Evolutionary conservation across 2,797 vertebrate species (phyloP), one percentile per base, ranked within the genome.

Genomic region (Dallia pectoralis): DNA sequence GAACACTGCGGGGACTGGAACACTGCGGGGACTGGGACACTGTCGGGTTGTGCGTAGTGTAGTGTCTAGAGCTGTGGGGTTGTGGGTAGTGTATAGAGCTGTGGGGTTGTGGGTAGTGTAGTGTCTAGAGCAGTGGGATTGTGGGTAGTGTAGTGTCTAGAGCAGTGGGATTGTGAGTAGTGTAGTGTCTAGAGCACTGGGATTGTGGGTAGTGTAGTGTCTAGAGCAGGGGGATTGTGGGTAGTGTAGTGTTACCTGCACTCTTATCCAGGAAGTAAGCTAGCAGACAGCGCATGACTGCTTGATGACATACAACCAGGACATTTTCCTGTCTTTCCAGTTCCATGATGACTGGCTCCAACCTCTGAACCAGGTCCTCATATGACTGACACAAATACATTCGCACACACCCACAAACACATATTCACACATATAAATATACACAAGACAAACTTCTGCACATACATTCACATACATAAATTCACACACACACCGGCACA

Each of bases 341-440:
- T 89, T 98, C 97, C 96, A 98, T 98, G 89, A 97, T 97, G 76
- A 97, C 96, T 0, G 96, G 97, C 84, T 98, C 96, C 88, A 98
- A 80, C 4, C 96, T 92, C 85, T 98, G 96, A 70, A 98, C 97
- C 72, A 98, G 87, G 88, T 97, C 96, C 84, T 97, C 96, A 7
- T 97, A 98, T 0, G 95, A 96, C 96, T 96, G 84, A 74, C 19
- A 29, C 27, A 62, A 16, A 40, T 0, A 67, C 56, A 33, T 15
- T 22, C 33, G 44, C n/a, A 25, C 44, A 27, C 36, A 68, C 19
- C 48, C 44, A 63, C 47, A 69, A 11, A 49, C 48, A 69, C 53
- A 32, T 6, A 59, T 22, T 47, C 0, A 27, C 49, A 59, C 67
- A 48, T 15, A 56, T 19, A 63, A 3, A 44, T 19, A 74, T 32